Evolutionary conservation across 2,113 vertebrate genomes (phyloP), one percentile per base, ranked within the genome.

Genomic region (Manacus vitellinus): DNA sequence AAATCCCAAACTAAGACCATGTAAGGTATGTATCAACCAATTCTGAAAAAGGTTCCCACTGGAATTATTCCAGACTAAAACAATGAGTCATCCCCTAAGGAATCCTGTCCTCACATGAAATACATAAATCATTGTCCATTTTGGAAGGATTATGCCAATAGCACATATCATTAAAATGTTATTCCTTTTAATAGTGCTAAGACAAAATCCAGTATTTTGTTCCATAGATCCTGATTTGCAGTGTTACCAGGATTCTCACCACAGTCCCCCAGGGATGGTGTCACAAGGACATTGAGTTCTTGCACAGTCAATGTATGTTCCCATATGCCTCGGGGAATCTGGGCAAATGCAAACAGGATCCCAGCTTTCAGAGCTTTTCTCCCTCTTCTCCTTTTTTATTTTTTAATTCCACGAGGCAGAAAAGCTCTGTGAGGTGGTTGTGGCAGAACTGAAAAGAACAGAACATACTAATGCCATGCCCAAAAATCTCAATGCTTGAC

Each of bases 61-160:
- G 97, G 97, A 98, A 97, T 97, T 90, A 92, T 95, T 97, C 97
- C 97, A 97, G 95, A 74, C 41, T 92, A 95, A 91, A 97, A 91
- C 95, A 93, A 95, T 98, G 97, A 98, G 94, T 98, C 98, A 98
- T 89, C 92, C 95, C 94, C 96, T 95, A 94, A 98, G 96, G 97
- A 97, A 98, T 98, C 97, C 97, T 98, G 96, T 98, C 95, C 96
- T 88, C 97, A 90, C 95, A 98, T 95, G 97, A 98, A 98, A 97
- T 96, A 89, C 96, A 97, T 98, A 98, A 98, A 98, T 97, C 97
- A 97, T 96, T 96, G 96, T 97, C 96, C 98, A 92, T 97, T 98
- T 95, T 98, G 94, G 95, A 97, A 98, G 95, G 96, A 94, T 97
- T 95, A 83, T 0, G 62, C 96, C 96, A 97, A 97, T 94, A 96